Base-by-base conservation (phyloP, 2,797 vertebrate species). In the Leucoraja ocellata region DNA sequence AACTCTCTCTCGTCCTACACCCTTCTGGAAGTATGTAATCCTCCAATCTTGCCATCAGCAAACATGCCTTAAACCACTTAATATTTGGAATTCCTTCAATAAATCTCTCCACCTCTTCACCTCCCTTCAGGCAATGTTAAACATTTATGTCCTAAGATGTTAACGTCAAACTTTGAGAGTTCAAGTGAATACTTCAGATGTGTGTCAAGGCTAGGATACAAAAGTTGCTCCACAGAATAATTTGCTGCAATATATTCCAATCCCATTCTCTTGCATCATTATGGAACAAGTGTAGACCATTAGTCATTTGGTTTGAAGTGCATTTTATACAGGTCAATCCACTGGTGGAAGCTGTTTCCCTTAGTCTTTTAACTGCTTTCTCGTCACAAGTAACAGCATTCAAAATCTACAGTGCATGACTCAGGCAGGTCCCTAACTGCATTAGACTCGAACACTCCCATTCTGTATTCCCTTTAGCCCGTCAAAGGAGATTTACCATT, bases 401-500 rank as follows among this genome's bases (percentile, higher is more conserved):
- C 61, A 88, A n/a, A 86, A 58, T 61, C 25, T 13, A 18, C 73
- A 23, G 10, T 8, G 9, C 32, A 36, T 18, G 76, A 39, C n/a
- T 36, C 84, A 63, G 61, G 61, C 63, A 63, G 61, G 58, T 16
- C 1, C 63, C 68, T 36, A 21, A 63, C 84, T 65, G 84, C 63
- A 86, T 58, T 28, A 36, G 84, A 36, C n/a, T 65, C 36, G 32
- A 88, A 88, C 63, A 32, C 61, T 88, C 58, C 23, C 13, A 61
- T 61, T 58, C 25, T 63, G 1, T n/a, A 86, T 86, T 63, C 25
- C 32, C 61, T 68, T 88, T 68, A 68, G n/a, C 36, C 4, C 0
- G 4, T 68, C n/a, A 65, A 68, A 88, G 65, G 63, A 63, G n/a
- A 88, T 88, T 88, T 65, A 88, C 84, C 61, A 88, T 36, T 88